phyloP scores from a whole-genome alignment of 64 coral and sea anemone genomes.

The Hydrozoanthus tunicans region DNA sequence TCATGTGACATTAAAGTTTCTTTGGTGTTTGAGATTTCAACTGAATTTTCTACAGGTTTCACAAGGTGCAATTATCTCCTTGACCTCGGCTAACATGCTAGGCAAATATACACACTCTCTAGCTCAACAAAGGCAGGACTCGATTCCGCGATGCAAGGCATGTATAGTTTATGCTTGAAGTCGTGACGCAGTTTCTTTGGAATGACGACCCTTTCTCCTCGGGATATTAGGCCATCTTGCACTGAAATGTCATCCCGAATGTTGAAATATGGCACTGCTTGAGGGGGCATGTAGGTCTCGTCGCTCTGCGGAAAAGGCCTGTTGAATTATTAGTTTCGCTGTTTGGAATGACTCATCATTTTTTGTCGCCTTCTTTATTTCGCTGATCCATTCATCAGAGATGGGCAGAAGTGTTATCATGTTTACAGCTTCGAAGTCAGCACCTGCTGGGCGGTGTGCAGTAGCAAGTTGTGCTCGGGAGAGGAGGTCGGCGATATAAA shows the following conservation, averaged over 20 bases:
- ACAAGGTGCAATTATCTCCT: not conserved
- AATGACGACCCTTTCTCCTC: constrained; percentile 18
- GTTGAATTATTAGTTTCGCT: not conserved
- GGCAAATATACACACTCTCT: constrained; percentile 40
- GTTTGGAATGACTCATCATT: constrained; percentile 31
- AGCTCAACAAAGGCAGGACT: not conserved
- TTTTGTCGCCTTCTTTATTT: constrained; percentile 15
- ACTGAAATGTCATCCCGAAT: constrained; percentile 11
- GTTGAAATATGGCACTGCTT: constrained; percentile 8
- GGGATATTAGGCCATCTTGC: constrained; percentile 56
- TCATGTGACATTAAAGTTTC: constrained; percentile 47
- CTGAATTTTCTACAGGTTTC: constrained; percentile 15
- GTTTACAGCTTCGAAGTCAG: constrained; percentile 23
- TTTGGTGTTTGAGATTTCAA: not conserved
- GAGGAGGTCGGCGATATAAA: constrained; percentile 46
- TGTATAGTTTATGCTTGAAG: constrained; percentile 17
- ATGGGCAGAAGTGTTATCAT: constrained; percentile 29
- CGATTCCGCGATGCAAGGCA: constrained; percentile 12
- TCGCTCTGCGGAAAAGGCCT: constrained; percentile 8
- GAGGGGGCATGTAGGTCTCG: not conserved
- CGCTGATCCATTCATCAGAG: constrained; percentile 28
- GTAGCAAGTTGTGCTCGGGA: constrained; percentile 24
- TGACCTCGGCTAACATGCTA: not conserved
- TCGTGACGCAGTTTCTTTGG: not conserved
- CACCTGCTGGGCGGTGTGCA: constrained; percentile 10